phyloP scores from a whole-genome alignment of 2,888 invertebrate species.

The Limnephilus lunatus region DNA sequence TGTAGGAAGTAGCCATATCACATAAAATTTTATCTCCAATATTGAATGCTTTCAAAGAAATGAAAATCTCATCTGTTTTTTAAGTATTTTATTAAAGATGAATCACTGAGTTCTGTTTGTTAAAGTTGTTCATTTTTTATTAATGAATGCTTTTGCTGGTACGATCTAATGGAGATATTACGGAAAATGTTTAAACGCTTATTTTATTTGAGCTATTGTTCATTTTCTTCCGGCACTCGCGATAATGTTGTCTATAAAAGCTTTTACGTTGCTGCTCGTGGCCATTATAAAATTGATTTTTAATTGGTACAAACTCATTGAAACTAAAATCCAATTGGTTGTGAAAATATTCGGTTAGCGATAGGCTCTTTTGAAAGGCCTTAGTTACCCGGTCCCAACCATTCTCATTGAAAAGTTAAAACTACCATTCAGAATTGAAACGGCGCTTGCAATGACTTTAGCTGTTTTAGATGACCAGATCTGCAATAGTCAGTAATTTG shows the following conservation, averaged over 20 bases:
- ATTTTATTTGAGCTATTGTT: constrained; percentile 20
- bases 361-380: background rate
- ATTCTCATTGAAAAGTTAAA: background rate
- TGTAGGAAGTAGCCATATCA: too few relatives aligned
- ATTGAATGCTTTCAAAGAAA: background rate
- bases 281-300: constrained; percentile 18
- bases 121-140: constrained; percentile 45
- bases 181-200: constrained; percentile 18
- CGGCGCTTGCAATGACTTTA: too few relatives aligned
- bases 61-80: background rate
- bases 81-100: background rate
- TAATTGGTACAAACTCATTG: background rate
- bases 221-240: constrained; percentile 13
- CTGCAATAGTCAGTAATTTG: too few relatives aligned
- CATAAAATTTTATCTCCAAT: background rate
- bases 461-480: too few relatives aligned
- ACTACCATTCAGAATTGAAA: too few relatives aligned
- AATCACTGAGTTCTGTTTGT: background rate
- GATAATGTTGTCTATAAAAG: constrained; percentile 10
- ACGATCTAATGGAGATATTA: constrained; percentile 45
- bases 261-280: constrained; percentile 11
- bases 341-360: background rate
- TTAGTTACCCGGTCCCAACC: background rate
- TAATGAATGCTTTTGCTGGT: constrained; percentile 48
- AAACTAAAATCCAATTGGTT: background rate